Evolutionary conservation across 2,888 invertebrate species (phyloP).

Genomic region (Heliconius ethilla): DNA sequence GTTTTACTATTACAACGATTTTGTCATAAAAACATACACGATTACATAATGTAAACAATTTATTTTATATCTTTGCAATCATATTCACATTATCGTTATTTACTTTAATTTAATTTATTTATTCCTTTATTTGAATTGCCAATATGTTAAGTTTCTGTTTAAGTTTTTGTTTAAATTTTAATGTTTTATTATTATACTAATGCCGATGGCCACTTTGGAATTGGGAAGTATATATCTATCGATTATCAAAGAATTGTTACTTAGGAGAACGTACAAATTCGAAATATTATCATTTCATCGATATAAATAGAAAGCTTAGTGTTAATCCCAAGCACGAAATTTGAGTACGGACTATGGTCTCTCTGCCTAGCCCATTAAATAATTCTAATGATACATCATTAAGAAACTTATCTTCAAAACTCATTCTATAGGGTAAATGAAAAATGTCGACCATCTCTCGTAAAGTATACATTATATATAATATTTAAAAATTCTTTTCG

Average conservation of each 20-base stretch:
- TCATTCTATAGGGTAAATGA: neutral
- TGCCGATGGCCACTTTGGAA: neutral
- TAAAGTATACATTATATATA: neutral
- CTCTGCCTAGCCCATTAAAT: no score
- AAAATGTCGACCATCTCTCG: neutral
- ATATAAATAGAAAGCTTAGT: no score
- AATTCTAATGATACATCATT: neutral
- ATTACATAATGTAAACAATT: conserved; percentile 5
- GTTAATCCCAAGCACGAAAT: no score
- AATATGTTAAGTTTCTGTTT: neutral
- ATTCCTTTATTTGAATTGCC: neutral
- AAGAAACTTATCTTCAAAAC: neutral
- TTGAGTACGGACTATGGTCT: no score
- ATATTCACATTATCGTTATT: conserved; percentile 4
- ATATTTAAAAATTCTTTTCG: neutral
- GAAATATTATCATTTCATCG: no score
- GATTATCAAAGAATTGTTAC: no score
- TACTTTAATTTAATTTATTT: neutral
- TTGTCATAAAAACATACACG: neutral
- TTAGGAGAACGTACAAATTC: no score
- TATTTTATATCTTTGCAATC: conserved; percentile 9
- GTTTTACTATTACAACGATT: conserved; percentile 9
- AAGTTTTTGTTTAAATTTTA: neutral
- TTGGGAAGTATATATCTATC: neutral
- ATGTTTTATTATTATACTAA: neutral